A percentile compares a stretch with the other conserved stretches of the same genome.
phyloP scores from a whole-genome alignment of 2,888 invertebrate species.

The Tillus elongatus region DNA sequence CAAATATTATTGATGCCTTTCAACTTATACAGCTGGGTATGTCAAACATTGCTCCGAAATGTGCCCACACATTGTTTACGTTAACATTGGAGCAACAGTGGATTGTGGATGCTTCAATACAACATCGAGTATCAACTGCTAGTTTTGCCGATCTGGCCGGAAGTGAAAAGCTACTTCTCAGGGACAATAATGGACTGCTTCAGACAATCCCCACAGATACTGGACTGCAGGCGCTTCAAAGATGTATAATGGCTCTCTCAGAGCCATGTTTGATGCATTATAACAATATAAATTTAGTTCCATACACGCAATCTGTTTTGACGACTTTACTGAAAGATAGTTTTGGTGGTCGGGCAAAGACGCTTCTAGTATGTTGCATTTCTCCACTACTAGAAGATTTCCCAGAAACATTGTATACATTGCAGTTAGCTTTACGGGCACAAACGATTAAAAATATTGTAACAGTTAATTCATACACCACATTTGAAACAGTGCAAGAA shows the following conservation, averaged over 20 bases:
- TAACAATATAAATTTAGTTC: constrained; percentile 28
- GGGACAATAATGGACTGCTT: constrained; percentile 41
- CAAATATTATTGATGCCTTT: constrained; percentile 57
- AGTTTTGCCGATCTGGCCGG: constrained; percentile 62
- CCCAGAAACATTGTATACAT: constrained; percentile 58
- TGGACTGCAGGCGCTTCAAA: constrained; percentile 57
- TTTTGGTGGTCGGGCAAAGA: constrained; percentile 67
- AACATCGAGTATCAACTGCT: constrained; percentile 63
- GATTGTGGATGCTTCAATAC: constrained; percentile 58
- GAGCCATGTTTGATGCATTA: constrained; percentile 34
- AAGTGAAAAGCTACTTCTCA: constrained; percentile 45
- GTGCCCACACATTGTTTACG: constrained; percentile 60
- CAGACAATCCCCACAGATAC: constrained; percentile 50
- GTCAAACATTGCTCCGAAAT: constrained; percentile 48
- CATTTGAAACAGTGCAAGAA: constrained; percentile 32
- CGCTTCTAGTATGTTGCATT: constrained; percentile 62
- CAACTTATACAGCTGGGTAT: constrained; percentile 61
- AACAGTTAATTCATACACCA: constrained; percentile 55
- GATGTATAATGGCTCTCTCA: constrained; percentile 53
- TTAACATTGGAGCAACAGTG: constrained; percentile 67
- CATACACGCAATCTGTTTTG: constrained; percentile 57
- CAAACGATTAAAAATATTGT: constrained; percentile 62
- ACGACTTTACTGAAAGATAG: constrained; percentile 64
- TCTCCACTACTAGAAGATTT: constrained; percentile 60
- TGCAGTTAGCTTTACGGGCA: constrained; percentile 58